Base-by-base conservation (phyloP, 2,888 invertebrate genomes). In the Alloplasta piceator region DNA sequence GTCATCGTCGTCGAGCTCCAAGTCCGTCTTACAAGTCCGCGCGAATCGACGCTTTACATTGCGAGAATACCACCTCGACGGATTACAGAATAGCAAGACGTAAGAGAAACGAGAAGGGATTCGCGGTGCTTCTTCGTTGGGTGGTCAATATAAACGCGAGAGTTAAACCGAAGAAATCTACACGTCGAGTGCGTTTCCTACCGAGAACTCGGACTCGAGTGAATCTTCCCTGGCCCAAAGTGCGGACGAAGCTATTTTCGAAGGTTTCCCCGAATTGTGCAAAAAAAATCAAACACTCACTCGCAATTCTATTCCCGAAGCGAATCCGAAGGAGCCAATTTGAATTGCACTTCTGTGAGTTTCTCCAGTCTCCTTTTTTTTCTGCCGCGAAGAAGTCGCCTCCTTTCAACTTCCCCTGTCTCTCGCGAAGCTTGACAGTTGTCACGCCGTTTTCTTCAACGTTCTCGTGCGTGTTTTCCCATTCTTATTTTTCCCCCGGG, bases 111-210 rank as follows among this genome's bases (percentile, higher is more conserved):
- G 78, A 60, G 67, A 78, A 75, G 71, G 74, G 78, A 74, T 70
- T 70, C 74, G 70, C 74, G 70, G 71, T 52, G 60, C 52, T 70
- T 58, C 74, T 43, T 43, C 14, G 46, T n/a, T 48, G 36, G 56
- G 68, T 68, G 63, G 66, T 46, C 61, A 68, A 55, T 66, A 56
- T 67, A 68, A 73, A 68, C 67, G 67, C 63, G 67, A 56, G 73
- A 78, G 73, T 61, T 67, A 78, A 73, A 78, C 61, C 39, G 73
- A 73, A 67, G 73, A 78, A 78, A 78, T 75, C 60, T 56, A 76
- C 72, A 80, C 71, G 80, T 77, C 68, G 72, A 26, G 26, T 26
- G 26, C 26, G 26, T 26, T 68, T 39, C 72, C 70, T 50, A 64
- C 26, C 26, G 26, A 64, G 67, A 61, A 41, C 39, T 64, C 63